These are phyloP conservation scores for Sinocyclocheilus anshuiensis DNA, from an alignment of 2,113 vertebrate species.

Conservation along the genomic window DNA sequence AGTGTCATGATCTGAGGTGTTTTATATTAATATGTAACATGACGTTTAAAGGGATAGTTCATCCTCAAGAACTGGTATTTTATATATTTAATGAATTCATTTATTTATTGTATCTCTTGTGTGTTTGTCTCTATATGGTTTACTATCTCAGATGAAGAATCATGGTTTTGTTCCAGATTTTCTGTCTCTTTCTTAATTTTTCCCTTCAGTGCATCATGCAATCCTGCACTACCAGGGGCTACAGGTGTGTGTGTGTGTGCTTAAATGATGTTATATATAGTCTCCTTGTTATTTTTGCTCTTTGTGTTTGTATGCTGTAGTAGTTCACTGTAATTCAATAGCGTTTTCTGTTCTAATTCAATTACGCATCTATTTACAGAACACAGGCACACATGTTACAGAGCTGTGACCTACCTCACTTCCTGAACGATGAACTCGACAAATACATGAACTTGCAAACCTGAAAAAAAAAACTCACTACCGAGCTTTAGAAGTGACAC, in stretches of 20 bases:
- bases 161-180: constrained; percentile 74
- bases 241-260: not conserved
- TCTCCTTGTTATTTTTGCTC: not conserved
- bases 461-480: not conserved
- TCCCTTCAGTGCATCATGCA: constrained; percentile 79
- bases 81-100: not conserved
- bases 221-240: constrained; percentile 65
- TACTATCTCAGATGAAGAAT: constrained; percentile 78
- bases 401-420: constrained; percentile 13
- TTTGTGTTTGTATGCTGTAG: not conserved
- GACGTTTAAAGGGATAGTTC: not conserved
- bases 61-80: not conserved
- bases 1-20: fast-evolving
- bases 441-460: not conserved
- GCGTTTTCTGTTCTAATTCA: constrained; percentile 8
- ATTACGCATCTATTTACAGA: not conserved
- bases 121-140: constrained; percentile 57
- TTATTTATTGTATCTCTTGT: not conserved
- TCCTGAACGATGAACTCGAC: not conserved
- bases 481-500: not conserved
- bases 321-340: not conserved
- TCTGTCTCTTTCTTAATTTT: constrained; percentile 77
- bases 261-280: not conserved
- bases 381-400: not conserved
- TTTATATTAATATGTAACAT: not conserved